Evolutionary conservation across 1,140 invertebrate genomes (phyloP), one percentile per base, ranked within the genome.

Genomic region (Euura saliciscinereae): DNA sequence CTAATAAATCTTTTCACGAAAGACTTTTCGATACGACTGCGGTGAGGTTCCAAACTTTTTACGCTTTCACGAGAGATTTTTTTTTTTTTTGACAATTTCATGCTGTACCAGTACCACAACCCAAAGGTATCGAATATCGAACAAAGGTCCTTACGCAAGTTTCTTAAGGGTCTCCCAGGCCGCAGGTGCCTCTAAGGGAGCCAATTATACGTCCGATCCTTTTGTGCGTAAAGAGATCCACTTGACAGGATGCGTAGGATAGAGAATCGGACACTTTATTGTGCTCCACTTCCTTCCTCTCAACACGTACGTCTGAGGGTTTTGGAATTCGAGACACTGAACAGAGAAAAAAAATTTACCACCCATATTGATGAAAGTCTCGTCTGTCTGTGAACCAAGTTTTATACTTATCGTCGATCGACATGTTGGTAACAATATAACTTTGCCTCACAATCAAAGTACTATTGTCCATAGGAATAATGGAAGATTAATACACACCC

Each of bases 191-290:
- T 59, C 13, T 8, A 28, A 28, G 78, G 81, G 69, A 87, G 85
- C 84, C 86, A 87, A 88, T 87, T 88, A 88, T 87, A 85, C 85
- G 85, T 86, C 85, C 80, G 81, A 82, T 82, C 77, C 77, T 85
- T 42, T 86, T 88, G 82, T 86, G 75, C 73, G 44, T 68, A 69
- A 42, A 70, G 79, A 78, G 79, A 84, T 86, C 80, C 83, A 87
- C 84, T 87, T 86, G 85, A 85, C 85, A 86, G 83, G 83, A 86
- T 87, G 86, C 85, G 85, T 82, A 84, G 83, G 85, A 86, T 77
- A 71, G 70, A 84, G 78, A 87, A 87, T 78, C 71, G 76, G 83
- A 88, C 82, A 80, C 80, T 42, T 44, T 67, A 28, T 7, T 28
- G 8, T 67, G 13, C 66, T 64, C 66, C 66, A 67, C 28, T 44